Evolutionary conservation across 2,888 invertebrate species (phyloP), one percentile per base, ranked within the genome.

Genomic region (Spialia ferax): DNA sequence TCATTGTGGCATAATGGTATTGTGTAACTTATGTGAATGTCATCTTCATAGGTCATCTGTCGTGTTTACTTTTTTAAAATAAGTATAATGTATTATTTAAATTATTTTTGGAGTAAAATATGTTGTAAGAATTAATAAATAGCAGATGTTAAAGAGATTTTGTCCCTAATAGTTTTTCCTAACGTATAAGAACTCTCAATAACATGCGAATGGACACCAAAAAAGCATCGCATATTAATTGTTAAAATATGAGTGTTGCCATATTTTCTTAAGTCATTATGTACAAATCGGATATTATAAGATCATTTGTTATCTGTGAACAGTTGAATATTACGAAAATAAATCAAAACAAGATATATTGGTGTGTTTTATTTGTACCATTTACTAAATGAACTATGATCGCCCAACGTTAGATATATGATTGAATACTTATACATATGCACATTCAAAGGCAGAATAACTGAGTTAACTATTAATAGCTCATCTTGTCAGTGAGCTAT

Each of bases 271-370:
- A 93, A 93, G 93, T 93, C 89, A 91, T 92, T 89, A 87, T 93
- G 93, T 93, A 93, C 93, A 92, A 93, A 93, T 93, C 90, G 90
- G 88, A 92, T 93, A 93, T 88, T 89, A 86, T 92, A 93, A 91
- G 92, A 89, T 90, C 91, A 92, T 93, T 93, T 93, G 93, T 93
- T 93, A 93, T 92, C 91, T 92, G 91, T 93, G 93, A 87, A 91
- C 93, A 92, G 93, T 93, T 93, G 91, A 92, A 91, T 92, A 93
- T 93, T 93, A 93, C 84, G 86, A 91, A 93, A 93, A 93, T 93
- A 92, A 86, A 89, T 87, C 85, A 86, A 91, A 87, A 87, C 82
- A 85, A 89, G 85, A 84, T 74, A 82, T 70, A 70, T 73, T 80
- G 86, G 85, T 87, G 73, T 74, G 69, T 76, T 72, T 63, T 66